Conservation (phyloP, 2,113 vertebrate genomes). For the Phylloscopus whistleri region DNA sequence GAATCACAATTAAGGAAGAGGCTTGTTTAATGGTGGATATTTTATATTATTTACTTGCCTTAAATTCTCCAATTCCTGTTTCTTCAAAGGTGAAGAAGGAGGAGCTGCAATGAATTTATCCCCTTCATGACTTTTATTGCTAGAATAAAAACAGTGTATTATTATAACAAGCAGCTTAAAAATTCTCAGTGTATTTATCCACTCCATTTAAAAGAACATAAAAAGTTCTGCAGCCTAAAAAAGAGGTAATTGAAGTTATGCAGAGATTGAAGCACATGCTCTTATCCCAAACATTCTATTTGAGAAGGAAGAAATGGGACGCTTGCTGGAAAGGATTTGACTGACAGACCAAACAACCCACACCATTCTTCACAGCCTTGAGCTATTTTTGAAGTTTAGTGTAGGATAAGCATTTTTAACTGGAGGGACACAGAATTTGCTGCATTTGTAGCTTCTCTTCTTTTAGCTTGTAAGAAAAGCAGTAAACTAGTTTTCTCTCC, state of each 20-base stretch:
- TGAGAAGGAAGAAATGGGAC: not conserved
- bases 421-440: not conserved
- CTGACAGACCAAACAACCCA: slow-evolving; percentile 1
- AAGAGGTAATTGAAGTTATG: not conserved
- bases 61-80: slow-evolving; percentile 96
- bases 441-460: not conserved
- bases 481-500: not conserved
- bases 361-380: not conserved
- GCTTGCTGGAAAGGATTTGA: not conserved
- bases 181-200: not conserved
- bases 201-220: not conserved
- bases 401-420: not conserved
- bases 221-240: not conserved
- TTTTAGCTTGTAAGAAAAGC: not conserved
- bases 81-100: slow-evolving; percentile 92
- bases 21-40: not conserved
- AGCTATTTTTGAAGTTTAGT: not conserved
- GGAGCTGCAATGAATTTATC: slow-evolving; percentile 94
- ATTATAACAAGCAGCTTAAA: not conserved
- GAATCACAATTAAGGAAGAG: not conserved
- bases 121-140: slow-evolving; percentile 91
- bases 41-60: slow-evolving; percentile 77
- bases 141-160: slow-evolving; percentile 71
- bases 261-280: not conserved
- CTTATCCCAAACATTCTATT: not conserved